Conservation (phyloP, 2,888 invertebrate genomes). For the Falcaria lacertinaria region DNA sequence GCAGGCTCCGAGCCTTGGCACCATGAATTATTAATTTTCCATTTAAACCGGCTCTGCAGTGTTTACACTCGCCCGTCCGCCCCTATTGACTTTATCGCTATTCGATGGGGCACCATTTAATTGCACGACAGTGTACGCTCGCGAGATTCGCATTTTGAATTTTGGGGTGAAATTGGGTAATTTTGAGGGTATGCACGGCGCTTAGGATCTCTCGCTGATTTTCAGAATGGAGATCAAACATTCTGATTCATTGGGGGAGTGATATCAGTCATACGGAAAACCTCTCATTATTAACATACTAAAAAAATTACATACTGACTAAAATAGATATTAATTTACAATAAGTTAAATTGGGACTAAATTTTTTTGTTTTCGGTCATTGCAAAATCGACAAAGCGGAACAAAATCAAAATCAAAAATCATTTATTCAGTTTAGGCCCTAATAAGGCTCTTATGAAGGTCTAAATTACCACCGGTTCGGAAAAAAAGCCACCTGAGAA, state of each 20-base stretch:
- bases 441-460: no score
- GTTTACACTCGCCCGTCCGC: constrained; percentile 11
- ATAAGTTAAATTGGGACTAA: no score
- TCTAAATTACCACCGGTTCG: no score
- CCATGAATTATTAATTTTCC: constrained; percentile 40
- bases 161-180: background rate
- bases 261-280: background rate
- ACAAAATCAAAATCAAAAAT: no score
- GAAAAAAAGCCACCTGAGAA: no score
- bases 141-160: background rate
- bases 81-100: constrained; percentile 18
- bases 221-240: no score
- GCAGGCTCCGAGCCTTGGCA: constrained; percentile 3
- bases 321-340: no score
- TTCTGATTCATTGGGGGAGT: background rate
- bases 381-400: no score
- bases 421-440: no score
- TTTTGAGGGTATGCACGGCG: background rate
- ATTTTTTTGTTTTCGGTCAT: no score
- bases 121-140: constrained; percentile 4
- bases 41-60: constrained; percentile 22
- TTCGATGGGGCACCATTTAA: constrained; percentile 8
- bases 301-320: no score
- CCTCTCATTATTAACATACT: no score
- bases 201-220: background rate